A percentile compares a stretch with the other conserved stretches of the same genome.
Conservation (phyloP, 2,797 vertebrate genomes). For the Mycteria americana region DNA sequence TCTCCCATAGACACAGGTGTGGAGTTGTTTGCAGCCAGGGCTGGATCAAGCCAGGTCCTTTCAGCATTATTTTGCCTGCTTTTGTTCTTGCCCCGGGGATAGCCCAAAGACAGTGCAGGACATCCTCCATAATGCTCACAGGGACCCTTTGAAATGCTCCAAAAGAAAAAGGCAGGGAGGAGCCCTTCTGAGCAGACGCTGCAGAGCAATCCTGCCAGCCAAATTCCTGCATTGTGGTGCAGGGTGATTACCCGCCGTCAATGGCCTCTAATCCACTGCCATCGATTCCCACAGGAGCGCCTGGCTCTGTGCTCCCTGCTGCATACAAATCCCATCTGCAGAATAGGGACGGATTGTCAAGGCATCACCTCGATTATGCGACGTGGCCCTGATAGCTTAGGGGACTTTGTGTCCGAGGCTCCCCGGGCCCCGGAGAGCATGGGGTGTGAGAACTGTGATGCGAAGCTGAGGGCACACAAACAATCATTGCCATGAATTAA, state of each 20-base stretch:
- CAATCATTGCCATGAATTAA: background rate
- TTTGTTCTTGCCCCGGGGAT: background rate
- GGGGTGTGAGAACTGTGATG: background rate
- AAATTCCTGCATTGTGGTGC: background rate
- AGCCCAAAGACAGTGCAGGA: background rate
- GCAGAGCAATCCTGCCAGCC: background rate
- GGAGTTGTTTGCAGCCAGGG: background rate
- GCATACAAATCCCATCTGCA: slow-evolving; percentile 15
- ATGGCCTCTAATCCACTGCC: slow-evolving; percentile 17
- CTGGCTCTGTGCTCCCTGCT: background rate
- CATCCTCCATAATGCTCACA: fast-evolving
- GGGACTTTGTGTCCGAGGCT: background rate
- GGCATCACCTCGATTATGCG: slow-evolving; percentile 28
- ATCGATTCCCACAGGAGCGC: background rate
- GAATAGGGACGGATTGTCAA: background rate
- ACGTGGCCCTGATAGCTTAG: background rate
- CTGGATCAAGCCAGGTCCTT: background rate
- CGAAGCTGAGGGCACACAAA: background rate
- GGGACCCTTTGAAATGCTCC: background rate
- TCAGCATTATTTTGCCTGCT: background rate
- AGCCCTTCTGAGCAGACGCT: background rate
- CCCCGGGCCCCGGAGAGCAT: fast-evolving
- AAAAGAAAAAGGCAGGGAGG: background rate
- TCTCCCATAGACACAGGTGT: background rate
- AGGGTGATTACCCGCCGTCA: background rate